Percentiles rank a stretch among this genome's conserved stretches.
phyloP scores from a whole-genome alignment of 2,797 vertebrate genomes.

The Danio kyathit region DNA sequence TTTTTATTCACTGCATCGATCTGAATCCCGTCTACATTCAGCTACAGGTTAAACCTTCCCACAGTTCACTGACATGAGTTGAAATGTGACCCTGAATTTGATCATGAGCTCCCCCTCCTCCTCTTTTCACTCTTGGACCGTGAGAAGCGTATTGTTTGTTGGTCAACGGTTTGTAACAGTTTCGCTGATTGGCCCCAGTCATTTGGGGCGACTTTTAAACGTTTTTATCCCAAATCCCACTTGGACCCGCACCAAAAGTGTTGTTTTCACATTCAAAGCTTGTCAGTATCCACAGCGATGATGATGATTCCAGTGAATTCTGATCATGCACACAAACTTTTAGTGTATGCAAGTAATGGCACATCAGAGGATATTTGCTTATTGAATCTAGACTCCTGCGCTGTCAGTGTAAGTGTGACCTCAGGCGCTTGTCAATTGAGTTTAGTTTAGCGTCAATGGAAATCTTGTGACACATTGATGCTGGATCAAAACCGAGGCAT shows the following conservation, averaged over 20 bases:
- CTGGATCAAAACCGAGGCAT: neutral
- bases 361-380: conserved; percentile 52
- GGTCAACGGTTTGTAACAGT: conserved; percentile 38
- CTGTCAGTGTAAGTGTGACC: neutral
- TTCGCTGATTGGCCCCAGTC: conserved; percentile 30
- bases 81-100: conserved; percentile 23
- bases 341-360: conserved; percentile 35
- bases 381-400: conserved; percentile 33
- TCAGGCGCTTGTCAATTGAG: neutral
- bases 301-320: neutral
- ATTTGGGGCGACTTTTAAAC: conserved; percentile 27
- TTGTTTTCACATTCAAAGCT: conserved; percentile 13
- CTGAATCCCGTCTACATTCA: neutral
- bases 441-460: neutral
- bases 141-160: conserved; percentile 28
- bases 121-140: neutral
- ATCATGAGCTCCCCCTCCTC: conserved; percentile 12
- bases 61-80: conserved; percentile 44
- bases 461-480: conserved; percentile 2
- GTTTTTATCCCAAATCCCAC: conserved; percentile 34
- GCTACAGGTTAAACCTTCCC: conserved; percentile 5
- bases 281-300: conserved; percentile 17
- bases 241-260: conserved; percentile 25
- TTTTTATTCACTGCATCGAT: neutral
- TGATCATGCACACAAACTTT: conserved; percentile 23